Evolutionary conservation across 2,113 vertebrate species (phyloP).

Genomic region (Regulus satrapa): DNA sequence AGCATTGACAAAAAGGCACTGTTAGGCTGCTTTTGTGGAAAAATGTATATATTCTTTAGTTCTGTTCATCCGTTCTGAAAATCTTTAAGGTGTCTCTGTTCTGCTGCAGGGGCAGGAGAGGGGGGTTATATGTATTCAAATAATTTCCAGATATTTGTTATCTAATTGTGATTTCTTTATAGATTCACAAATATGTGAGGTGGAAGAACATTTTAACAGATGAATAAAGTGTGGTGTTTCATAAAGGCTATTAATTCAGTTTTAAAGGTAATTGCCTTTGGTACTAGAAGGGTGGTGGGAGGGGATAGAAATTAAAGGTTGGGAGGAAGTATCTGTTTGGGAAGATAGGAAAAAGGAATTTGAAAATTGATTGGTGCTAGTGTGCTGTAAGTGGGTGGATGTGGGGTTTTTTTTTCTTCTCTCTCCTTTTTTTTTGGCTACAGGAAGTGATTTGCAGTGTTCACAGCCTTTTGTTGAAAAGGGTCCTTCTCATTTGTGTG

Average conservation of each 20-base stretch:
- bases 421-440: constrained; percentile 75
- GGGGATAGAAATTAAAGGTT: constrained; percentile 62
- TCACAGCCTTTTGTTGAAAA: constrained; percentile 99
- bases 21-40: constrained; percentile 21
- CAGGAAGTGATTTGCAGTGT: constrained; percentile 99
- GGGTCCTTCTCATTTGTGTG: constrained; percentile 96
- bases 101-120: background rate
- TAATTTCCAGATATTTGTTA: background rate
- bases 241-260: constrained; percentile 35
- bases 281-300: background rate
- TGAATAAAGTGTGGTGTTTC: background rate
- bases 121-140: background rate
- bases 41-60: background rate
- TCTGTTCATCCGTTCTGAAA: background rate
- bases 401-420: background rate
- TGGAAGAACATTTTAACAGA: background rate
- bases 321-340: constrained; percentile 78
- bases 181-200: background rate
- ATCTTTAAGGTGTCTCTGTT: background rate
- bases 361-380: constrained; percentile 93
- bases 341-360: constrained; percentile 78
- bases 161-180: background rate
- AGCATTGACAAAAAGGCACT: constrained; percentile 39
- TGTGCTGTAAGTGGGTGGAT: constrained; percentile 93
- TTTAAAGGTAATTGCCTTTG: constrained; percentile 56